Base-by-base conservation (phyloP, 2,888 invertebrate species). In the Chaetogeoica ovagalla region DNA sequence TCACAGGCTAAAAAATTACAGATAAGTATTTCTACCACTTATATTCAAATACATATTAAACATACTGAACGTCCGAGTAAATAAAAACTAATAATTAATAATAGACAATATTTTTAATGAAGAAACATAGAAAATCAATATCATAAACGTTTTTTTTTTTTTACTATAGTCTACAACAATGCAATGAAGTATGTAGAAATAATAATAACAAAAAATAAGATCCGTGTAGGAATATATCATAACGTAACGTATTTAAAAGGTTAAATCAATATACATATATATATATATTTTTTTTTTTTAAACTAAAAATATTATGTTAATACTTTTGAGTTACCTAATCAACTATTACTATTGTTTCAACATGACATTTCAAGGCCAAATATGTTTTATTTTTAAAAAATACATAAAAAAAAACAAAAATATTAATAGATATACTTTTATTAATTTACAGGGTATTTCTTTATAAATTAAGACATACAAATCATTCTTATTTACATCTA, bases 381-480 rank as follows among this genome's bases (percentile, higher is more conserved):
- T 43, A 57, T 23, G 57, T 57, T 15, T 21, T 75, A 66, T 65
- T 65, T 65, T 52, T 52, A 69, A 59, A 70, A 57, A 37, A 19
- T 21, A 5, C 13, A 30, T 30, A 15, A 4, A 15, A 59, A 70
- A 70, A 70, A n/a, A n/a, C n/a, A n/a, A 30, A 55, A 15, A 21
- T 37, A n/a, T 63, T 9, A 30, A 30, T 30, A 30, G 30, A 1
- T 30, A 30, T 55, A 74, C 30, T 13, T n/a, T n/a, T 66, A 37
- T 63, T 63, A 63, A 73, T 73, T 73, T 48, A 52, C 52, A 73
- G 63, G 30, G 63, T 30, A 74, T 39, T 65, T 55, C 19, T 57
- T 30, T 9, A 75, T 75, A 75, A 66, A 66, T 75, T 66, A 66
- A 59, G 66, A 75, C 30, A 74, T 73, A 73, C 73, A 63, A 73